A percentile compares a stretch with the other conserved stretches of the same genome.
These are phyloP conservation scores for Corapipo altera DNA, from an alignment of 2,113 vertebrate genomes.

Conservation along the genomic window DNA sequence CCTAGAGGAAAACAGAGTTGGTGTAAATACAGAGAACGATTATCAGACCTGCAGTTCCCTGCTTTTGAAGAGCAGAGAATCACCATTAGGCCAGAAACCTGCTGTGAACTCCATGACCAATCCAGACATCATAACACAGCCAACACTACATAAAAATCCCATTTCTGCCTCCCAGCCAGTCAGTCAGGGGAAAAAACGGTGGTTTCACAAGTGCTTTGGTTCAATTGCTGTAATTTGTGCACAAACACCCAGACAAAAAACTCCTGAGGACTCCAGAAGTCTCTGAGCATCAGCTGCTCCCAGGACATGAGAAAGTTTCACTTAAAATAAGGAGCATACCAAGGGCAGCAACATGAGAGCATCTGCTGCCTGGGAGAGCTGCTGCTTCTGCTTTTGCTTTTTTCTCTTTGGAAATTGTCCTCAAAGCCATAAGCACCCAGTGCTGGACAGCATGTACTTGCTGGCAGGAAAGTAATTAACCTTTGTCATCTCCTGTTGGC, in stretches of 20 bases:
- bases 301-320: not conserved
- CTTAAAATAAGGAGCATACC: not conserved
- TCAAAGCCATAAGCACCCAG: not conserved
- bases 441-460: not conserved
- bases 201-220: not conserved
- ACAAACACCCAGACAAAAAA: not conserved
- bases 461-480: not conserved
- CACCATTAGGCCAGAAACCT: not conserved
- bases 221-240: not conserved
- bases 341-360: not conserved
- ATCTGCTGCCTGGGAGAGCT: not conserved
- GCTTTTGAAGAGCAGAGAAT: not conserved
- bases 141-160: not conserved
- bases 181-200: no score
- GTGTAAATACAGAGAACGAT: not conserved
- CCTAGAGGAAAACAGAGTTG: not conserved
- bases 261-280: not conserved
- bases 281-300: not conserved
- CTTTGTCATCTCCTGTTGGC: not conserved
- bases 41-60: not conserved
- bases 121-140: not conserved
- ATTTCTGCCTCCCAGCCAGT: not conserved
- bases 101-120: rapidly evolving
- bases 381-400: not conserved
- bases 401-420: not conserved